These are phyloP conservation scores for Clostera curtula DNA, from an alignment of 2,888 invertebrate genomes.

Conservation along the genomic window DNA sequence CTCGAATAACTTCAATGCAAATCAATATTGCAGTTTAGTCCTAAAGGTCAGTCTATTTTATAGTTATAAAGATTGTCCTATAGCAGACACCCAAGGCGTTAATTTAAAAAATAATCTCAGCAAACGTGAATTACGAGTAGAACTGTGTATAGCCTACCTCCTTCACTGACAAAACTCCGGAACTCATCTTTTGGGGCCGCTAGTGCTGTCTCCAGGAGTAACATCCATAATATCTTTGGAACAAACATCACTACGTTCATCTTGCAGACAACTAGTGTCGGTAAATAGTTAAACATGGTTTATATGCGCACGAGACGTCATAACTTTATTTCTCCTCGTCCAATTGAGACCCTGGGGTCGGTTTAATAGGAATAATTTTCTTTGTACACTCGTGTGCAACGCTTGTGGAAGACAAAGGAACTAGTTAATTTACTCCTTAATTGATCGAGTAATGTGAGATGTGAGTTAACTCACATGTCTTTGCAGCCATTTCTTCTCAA, in stretches of 20 bases:
- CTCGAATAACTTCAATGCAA: no score
- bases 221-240: conserved; percentile 35
- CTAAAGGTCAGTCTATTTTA: conserved; percentile 7
- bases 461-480: no score
- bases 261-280: conserved; percentile 32
- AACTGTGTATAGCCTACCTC: conserved; percentile 30
- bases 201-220: conserved; percentile 28
- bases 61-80: no score
- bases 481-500: no score
- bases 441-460: no score
- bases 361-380: conserved; percentile 49
- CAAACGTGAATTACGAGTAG: no score
- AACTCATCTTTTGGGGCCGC: conserved; percentile 45
- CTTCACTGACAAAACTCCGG: conserved; percentile 34
- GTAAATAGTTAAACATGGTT: conserved; percentile 37
- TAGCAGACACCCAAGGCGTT: no score
- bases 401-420: no score
- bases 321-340: conserved; percentile 49
- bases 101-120: no score
- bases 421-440: no score
- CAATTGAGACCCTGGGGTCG: conserved; percentile 58
- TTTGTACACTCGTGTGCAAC: conserved; percentile 39
- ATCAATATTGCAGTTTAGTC: no score
- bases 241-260: conserved; percentile 25
- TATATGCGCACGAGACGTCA: conserved; percentile 46